Evolutionary conservation across 2,888 invertebrate genomes (phyloP), one percentile per base, ranked within the genome.

Genomic region (Dryadula phaetusa): DNA sequence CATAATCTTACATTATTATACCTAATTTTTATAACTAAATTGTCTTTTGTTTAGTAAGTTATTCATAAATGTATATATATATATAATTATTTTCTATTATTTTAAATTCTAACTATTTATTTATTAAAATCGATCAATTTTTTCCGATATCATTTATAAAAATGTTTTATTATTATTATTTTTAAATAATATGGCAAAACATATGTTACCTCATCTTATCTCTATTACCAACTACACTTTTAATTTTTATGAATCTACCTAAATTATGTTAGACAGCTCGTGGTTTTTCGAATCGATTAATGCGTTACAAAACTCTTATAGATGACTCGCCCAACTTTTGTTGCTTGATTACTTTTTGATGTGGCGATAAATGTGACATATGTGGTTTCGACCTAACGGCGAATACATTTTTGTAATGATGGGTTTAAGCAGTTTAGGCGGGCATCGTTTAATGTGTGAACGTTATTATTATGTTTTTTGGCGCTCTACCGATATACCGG

Each of bases 291-390:
- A 86, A 88, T 88, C 87, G 87, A 90, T 90, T 90, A 87, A 83
- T 80, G 78, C 84, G 83, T 85, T 81, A 83, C 83, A 76, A 82
- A 84, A 77, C 80, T 78, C 83, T 81, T 79, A 78, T 76, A 81
- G 82, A 85, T 86, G 87, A 85, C 83, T 85, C 82, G 87, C 80
- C 78, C 75, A 80, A 84, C 86, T 84, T 88, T 89, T 90, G 92
- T 91, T 86, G 82, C 85, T 84, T 91, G 91, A 91, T 92, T 88
- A 83, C 89, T 88, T 92, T 92, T 92, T 91, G 92, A 92, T 91
- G 92, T 82, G 81, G 89, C 89, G 88, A 87, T 87, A 88, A 89
- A 90, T 88, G 92, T 92, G 92, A 90, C 91, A 91, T 91, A 91
- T 88, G 91, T 83, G 90, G 91, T 88, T 86, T 84, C 78, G 78